Evolutionary conservation across 2,797 vertebrate species (phyloP).

Genomic region (Sebastes nivosus): DNA sequence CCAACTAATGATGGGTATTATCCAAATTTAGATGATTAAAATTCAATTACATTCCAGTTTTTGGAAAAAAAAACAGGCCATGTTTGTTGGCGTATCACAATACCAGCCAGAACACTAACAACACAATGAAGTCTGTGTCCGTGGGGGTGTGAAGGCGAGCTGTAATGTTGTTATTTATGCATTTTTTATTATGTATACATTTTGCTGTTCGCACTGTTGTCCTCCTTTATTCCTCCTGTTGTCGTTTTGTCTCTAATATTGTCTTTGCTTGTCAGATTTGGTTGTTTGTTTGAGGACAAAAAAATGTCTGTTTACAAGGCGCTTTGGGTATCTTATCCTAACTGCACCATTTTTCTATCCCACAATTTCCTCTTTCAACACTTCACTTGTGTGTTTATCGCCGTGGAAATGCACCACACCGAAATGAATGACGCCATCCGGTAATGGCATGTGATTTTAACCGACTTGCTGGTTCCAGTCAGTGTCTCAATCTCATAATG

Average conservation of each 20-base stretch:
- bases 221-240: background rate
- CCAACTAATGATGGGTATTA: conserved; percentile 57
- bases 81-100: conserved; percentile 30
- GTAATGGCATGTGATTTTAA: conserved; percentile 42
- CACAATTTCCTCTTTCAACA: background rate
- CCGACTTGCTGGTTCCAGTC: conserved; percentile 43
- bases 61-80: background rate
- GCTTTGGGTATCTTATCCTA: conserved; percentile 5
- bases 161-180: conserved; percentile 23
- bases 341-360: background rate
- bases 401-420: conserved; percentile 26
- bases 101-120: conserved; percentile 2
- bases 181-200: conserved; percentile 33
- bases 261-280: conserved; percentile 19
- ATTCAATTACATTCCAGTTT: conserved; percentile 55
- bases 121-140: conserved; percentile 4
- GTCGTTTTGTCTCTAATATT: conserved; percentile 11
- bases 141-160: conserved; percentile 17
- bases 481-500: conserved; percentile 68
- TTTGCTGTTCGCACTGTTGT: background rate
- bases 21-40: conserved; percentile 60
- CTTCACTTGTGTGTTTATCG: conserved; percentile 14
- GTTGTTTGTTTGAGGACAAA: background rate
- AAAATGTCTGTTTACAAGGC: conserved; percentile 19
- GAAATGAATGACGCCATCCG: conserved; percentile 35